phyloP scores from a whole-genome alignment of 2,113 vertebrate species.

The Perca fluviatilis region DNA sequence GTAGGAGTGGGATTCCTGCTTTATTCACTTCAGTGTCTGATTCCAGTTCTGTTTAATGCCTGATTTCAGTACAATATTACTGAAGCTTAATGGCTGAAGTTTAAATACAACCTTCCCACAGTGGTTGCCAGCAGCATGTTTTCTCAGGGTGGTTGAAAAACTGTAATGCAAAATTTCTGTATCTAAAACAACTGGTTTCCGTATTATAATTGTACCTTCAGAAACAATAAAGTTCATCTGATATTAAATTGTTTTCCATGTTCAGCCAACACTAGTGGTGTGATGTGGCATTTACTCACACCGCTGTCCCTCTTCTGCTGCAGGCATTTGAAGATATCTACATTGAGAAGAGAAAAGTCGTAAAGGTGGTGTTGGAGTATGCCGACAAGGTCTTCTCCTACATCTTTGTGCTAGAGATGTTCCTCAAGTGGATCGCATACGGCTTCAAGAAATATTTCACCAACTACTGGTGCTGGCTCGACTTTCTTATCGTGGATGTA shows the following conservation, averaged over 20 bases:
- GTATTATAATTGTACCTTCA: neutral
- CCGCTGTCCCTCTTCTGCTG: neutral
- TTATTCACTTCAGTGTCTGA: neutral
- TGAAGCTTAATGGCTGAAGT: neutral
- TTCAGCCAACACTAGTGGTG: neutral
- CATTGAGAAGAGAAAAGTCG: slow-evolving; percentile 92
- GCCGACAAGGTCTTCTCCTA: slow-evolving; percentile 98
- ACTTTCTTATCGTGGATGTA: slow-evolving; percentile 94
- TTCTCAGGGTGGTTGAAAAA: neutral
- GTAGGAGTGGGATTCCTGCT: neutral
- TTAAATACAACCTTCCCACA: neutral
- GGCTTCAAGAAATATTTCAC: slow-evolving; percentile 99
- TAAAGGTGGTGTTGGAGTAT: slow-evolving; percentile 94
- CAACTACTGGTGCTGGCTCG: slow-evolving; percentile 99
- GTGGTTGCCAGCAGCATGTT: neutral
- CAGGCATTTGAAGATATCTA: slow-evolving; percentile 99
- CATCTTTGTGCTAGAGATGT: slow-evolving; percentile 97
- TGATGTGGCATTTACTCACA: neutral
- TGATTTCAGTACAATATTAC: neutral
- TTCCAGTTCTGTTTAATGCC: neutral
- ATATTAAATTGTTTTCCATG: neutral
- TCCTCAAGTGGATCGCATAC: slow-evolving; percentile 97
- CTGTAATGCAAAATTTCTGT: neutral
- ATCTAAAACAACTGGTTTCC: neutral
- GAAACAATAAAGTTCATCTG: neutral